These are phyloP conservation scores for Papilio polytes DNA, from an alignment of 1,140 invertebrate species.

Conservation along the genomic window DNA sequence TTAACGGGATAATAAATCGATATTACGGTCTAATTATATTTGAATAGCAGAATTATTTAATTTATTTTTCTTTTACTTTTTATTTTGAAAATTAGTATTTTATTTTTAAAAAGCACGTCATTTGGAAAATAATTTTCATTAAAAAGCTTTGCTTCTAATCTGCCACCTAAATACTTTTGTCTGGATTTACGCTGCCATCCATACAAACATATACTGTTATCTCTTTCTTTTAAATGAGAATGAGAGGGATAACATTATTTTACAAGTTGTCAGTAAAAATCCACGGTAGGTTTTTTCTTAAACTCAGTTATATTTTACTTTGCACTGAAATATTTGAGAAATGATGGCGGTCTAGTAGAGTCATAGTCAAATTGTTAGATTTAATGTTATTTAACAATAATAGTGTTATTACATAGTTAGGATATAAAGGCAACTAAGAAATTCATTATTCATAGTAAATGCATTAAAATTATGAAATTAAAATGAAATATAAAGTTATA, in stretches of 20 bases:
- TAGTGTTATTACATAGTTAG: constrained; percentile 26
- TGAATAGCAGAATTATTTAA: background rate
- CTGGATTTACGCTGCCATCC: background rate
- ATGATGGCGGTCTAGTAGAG: constrained; percentile 37
- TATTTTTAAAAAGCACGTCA: background rate
- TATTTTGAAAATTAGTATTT: constrained; percentile 1
- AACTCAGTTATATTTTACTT: background rate
- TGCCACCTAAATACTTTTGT: background rate
- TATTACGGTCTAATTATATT: constrained; percentile 26
- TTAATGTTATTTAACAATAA: constrained; percentile 33
- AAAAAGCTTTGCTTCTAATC: background rate
- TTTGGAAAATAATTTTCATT: background rate
- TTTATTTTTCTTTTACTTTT: background rate
- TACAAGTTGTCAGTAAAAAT: background rate
- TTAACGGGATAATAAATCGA: background rate
- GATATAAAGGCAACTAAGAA: constrained; percentile 11
- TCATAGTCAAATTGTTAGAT: constrained; percentile 38
- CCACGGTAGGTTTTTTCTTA: background rate
- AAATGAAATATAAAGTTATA: background rate
- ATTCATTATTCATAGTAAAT: background rate
- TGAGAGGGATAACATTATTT: background rate
- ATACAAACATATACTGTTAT: background rate
- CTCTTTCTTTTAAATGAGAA: background rate
- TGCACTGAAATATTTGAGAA: constrained; percentile 5
- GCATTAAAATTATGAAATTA: background rate